Base-by-base conservation (phyloP, 2,888 invertebrate species). In the Acleris cristana region DNA sequence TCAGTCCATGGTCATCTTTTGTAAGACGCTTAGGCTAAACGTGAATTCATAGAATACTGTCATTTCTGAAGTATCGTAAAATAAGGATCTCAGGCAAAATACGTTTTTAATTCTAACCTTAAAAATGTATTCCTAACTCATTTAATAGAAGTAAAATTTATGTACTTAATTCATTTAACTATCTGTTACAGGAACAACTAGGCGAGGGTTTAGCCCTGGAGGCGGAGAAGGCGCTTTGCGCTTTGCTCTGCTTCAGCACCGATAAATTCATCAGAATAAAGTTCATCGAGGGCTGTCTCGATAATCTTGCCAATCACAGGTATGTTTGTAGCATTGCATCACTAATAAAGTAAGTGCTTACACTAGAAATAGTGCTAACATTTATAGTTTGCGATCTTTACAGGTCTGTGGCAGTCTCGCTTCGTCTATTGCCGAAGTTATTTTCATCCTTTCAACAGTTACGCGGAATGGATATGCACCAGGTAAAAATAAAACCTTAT, bases 251-350 rank as follows among this genome's bases (percentile, higher is more conserved):
- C 82, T 98, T 97, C 80, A 98, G 97, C 79, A 97, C 97, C 2
- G 98, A 98, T 85, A 96, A 97, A 74, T 94, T 96, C 71, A 97
- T 98, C 72, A 94, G 98, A 65, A 97, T 98, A 89, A 98, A 98
- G 88, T 99, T 99, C 80, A 98, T 99, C 73, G 98, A 98, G 86
- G 98, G 98, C 10, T 98, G 98, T 79, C 93, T 98, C 55, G 96
- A 97, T 77, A 98, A 98, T 88, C 93, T 98, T 70, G 96, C 97
- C 16, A 95, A 95, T 74, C 97, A 98, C 87, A 95, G 95, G 94
- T 95, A 86, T 23, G 19, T 23, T 51, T 21, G 14, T 57, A 51
- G n/a, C 51, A 53, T 52, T 59, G 19, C 14, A 65, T 45, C 14
- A 51, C 14, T 51, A 51, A 18, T 40, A 19, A 48, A 48, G 7